Percentiles rank a stretch among this genome's conserved stretches.
Evolutionary conservation across 2,797 vertebrate species (phyloP).

Genomic region (Poecilia velifera): DNA sequence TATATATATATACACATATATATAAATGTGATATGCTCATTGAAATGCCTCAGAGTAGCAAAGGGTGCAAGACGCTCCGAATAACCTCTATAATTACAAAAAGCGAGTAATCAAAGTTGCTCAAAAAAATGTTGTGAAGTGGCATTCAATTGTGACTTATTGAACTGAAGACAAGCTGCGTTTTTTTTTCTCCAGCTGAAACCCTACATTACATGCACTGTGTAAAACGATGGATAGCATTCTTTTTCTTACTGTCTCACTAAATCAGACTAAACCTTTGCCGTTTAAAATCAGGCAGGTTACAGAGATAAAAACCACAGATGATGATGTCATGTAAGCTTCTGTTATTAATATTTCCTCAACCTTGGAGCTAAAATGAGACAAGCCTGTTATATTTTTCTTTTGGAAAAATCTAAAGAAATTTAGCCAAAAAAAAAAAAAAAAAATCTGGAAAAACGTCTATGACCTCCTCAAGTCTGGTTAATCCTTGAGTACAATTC

Average conservation of each 20-base stretch:
- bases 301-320: background rate
- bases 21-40: background rate
- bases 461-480: background rate
- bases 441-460: background rate
- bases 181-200: background rate
- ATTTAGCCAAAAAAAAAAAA: background rate
- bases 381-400: background rate
- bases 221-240: background rate
- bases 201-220: background rate
- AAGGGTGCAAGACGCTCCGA: conserved; percentile 6
- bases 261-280: background rate
- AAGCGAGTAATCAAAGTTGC: background rate
- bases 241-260: background rate
- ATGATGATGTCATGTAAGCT: background rate
- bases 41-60: conserved; percentile 10
- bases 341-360: background rate
- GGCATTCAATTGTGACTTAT: background rate
- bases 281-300: background rate
- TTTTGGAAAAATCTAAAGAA: background rate
- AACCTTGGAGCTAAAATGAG: background rate
- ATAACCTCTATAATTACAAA: background rate
- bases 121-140: conserved; percentile 3
- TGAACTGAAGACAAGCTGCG: background rate
- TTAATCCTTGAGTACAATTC: background rate
- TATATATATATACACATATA: too few relatives aligned